Percentiles rank a stretch among this genome's conserved stretches.
Conservation (phyloP, 2,797 vertebrate genomes). For the Neoniphon sammara region DNA sequence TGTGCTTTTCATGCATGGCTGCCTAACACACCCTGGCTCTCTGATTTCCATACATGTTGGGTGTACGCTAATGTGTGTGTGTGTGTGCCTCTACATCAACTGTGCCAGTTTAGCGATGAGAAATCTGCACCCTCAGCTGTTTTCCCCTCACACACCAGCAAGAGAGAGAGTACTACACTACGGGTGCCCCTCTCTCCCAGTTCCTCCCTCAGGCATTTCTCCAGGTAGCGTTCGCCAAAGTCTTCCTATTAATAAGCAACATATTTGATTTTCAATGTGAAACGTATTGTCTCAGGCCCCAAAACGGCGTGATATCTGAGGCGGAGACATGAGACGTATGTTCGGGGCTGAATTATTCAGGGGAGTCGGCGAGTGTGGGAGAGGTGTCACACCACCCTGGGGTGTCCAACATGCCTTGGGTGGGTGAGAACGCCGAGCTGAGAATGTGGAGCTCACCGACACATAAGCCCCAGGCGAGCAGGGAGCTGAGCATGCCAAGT, state of each 20-base stretch:
- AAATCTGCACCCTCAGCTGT: slow-evolving; percentile 85
- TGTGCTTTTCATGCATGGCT: slow-evolving; percentile 65
- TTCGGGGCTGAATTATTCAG: slow-evolving; percentile 78
- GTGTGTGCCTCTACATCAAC: slow-evolving; percentile 47
- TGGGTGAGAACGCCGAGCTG: slow-evolving; percentile 78
- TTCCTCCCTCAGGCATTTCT: slow-evolving; percentile 77
- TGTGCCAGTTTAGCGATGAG: slow-evolving; percentile 78
- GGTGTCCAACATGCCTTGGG: slow-evolving; percentile 76
- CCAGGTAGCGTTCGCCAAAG: slow-evolving; percentile 82
- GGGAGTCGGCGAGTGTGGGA: slow-evolving; percentile 69
- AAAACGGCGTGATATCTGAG: slow-evolving; percentile 38
- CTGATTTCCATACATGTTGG: slow-evolving; percentile 64
- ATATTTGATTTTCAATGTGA: slow-evolving; percentile 84
- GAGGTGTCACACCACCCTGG: slow-evolving; percentile 80
- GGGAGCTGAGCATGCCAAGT: slow-evolving; percentile 60
- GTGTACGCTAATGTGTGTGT: slow-evolving; percentile 30
- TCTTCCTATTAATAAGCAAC: slow-evolving; percentile 85
- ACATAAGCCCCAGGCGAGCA: slow-evolving; percentile 67
- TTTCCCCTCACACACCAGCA: slow-evolving; percentile 62
- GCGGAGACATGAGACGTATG: slow-evolving; percentile 58
- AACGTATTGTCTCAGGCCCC: slow-evolving; percentile 68
- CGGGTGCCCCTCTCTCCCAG: slow-evolving; percentile 61
- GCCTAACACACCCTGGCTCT: slow-evolving; percentile 57
- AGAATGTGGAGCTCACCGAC: slow-evolving; percentile 65
- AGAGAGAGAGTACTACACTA: slow-evolving; percentile 50